These are phyloP conservation scores for Lacanobia oleracea DNA, from an alignment of 2,888 invertebrate genomes.

Conservation along the genomic window DNA sequence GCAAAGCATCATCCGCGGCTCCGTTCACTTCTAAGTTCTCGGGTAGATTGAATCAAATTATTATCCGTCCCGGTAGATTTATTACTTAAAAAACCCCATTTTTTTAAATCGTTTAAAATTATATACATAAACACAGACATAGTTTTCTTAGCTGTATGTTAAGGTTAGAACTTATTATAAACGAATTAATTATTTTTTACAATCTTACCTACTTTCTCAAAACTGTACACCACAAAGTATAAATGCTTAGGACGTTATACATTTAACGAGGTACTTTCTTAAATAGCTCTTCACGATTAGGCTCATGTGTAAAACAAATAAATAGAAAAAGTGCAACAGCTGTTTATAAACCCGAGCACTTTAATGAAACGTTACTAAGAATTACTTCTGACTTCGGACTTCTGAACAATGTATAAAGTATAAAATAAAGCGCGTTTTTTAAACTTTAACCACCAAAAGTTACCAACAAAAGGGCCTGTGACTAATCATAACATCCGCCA, in stretches of 20 bases:
- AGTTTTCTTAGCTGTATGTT: too few species aligned
- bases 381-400: too few species aligned
- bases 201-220: too few species aligned
- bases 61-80: too few species aligned
- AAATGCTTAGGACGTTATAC: neutral
- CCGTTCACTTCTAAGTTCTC: too few species aligned
- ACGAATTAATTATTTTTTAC: too few species aligned
- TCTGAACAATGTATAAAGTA: neutral
- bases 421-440: neutral
- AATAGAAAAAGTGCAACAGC: slow-evolving; percentile 3
- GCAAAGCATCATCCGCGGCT: too few species aligned
- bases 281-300: slow-evolving; percentile 1
- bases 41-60: too few species aligned
- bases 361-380: slow-evolving; percentile 5
- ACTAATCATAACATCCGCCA: slow-evolving; percentile 23
- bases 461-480: slow-evolving; percentile 1
- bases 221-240: neutral
- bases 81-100: too few species aligned
- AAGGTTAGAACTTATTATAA: too few species aligned
- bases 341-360: neutral
- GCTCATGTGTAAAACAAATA: neutral
- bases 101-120: too few species aligned
- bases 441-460: neutral
- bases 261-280: neutral
- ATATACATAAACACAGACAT: too few species aligned